Conservation (phyloP, 2,888 invertebrate genomes). For the Nemotelus pantherinus region DNA sequence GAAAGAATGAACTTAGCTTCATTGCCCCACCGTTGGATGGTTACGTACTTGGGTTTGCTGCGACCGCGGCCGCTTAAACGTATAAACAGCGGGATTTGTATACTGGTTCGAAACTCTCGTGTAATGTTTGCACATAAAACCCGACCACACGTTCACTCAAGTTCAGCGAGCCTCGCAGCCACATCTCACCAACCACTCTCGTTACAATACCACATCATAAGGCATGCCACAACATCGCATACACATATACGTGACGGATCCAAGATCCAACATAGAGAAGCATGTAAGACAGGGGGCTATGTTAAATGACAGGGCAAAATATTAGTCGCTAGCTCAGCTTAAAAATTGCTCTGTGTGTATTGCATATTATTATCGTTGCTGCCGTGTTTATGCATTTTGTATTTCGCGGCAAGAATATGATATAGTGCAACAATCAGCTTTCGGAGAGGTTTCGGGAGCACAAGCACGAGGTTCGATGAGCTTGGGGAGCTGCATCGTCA, state of each 20-base stretch:
- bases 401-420: constrained; percentile 36
- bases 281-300: constrained; percentile 31
- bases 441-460: not conserved
- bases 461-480: constrained; percentile 20
- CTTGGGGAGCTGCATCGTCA: constrained; percentile 30
- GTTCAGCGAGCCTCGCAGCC: not conserved
- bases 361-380: constrained; percentile 29
- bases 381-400: constrained; percentile 40
- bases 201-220: not conserved
- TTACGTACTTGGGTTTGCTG: constrained; percentile 3
- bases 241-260: not conserved
- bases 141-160: constrained; percentile 35
- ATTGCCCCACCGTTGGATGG: constrained; percentile 48
- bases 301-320: constrained; percentile 42
- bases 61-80: constrained; percentile 3
- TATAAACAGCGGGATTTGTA: constrained; percentile 35
- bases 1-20: constrained; percentile 58
- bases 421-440: not conserved
- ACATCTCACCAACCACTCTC: no score
- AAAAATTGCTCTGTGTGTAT: constrained; percentile 13
- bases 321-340: constrained; percentile 36
- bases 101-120: constrained; percentile 18
- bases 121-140: constrained; percentile 41
- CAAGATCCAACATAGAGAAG: not conserved
- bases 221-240: not conserved